Base-by-base conservation (phyloP, 2,113 vertebrate genomes). In the Cygnus atratus region DNA sequence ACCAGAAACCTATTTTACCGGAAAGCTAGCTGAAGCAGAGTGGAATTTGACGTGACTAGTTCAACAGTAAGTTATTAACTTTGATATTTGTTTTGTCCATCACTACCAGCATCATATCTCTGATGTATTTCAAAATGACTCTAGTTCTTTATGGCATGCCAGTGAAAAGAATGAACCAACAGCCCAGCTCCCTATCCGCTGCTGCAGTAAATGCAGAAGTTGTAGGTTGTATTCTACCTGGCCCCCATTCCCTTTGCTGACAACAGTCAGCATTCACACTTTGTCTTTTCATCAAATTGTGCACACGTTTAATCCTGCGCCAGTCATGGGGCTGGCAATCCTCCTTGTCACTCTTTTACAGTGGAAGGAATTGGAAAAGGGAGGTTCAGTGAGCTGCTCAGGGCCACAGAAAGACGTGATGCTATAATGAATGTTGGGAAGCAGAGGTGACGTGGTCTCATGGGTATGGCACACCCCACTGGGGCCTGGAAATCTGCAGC, bases 1-100 rank as follows among this genome's bases (percentile, higher is more conserved):
- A 77, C 67, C 91, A 93, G 90, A 96, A 95, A 96, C 88, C 80
- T 87, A 80, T 88, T 97, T 96, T 95, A 94, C 93, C 65, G 65
- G 79, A 96, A 93, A 94, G 84, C 65, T 41, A 95, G 46, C n/a
- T 84, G 70, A 94, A 90, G 43, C 0, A 0, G 58, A 71, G 66
- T 80, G 74, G 58, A 94, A 88, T 92, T 74, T 89, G 71, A 94
- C 14, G 3, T 93, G 71, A 21, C 41, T 62, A 67, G 33, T 33
- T 76, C 50, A 77, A 70, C 26, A 15, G 39, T 80, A 66, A 85
- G 55, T 77, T 84, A 81, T 26, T 66, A 14, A 71, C 86, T 89
- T 88, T 6, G 6, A 6, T 63, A 57, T 76, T 76, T 93, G 77
- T 62, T 79, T 25, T 65, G 54, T 85, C 50, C 55, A 66, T 52